Base-by-base conservation (phyloP, 2,888 invertebrate genomes). In the Cryptocheilus praepositus region DNA sequence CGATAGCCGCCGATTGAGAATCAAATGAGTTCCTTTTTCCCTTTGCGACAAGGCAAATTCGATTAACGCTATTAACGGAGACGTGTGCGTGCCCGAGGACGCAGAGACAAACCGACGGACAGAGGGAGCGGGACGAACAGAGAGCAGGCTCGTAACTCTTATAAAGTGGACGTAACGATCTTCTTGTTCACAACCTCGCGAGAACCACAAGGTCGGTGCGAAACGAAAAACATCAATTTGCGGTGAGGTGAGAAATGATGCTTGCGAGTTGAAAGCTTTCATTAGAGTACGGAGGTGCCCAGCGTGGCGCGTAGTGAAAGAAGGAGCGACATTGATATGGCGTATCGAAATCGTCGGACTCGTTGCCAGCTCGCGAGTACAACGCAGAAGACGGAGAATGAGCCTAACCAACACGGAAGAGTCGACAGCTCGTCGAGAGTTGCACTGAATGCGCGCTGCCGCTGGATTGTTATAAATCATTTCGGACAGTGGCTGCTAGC, bases 391-490 rank as follows among this genome's bases (percentile, higher is more conserved):
- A 18, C 16, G 49, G 5, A 58, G 70, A 61, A 75, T 80, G 77
- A 73, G 75, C 74, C 79, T 76, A 76, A 76, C 78, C 80, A 74
- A 77, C 75, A 79, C 77, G 79, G 76, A 77, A 81, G 79, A 70
- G 76, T 71, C 71, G 61, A 54, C 67, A 44, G 46, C 21, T 15
- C 51, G 54, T 25, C 16, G 57, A 19, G 61, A 21, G 57, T 49
- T 61, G 43, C 55, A 36, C 56, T 60, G 65, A 71, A 80, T 78
- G 77, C 74, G 72, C 74, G 64, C 69, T 72, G 57, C 58, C 51
- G 58, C 61, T 79, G 76, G 71, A 85, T 85, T 79, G 80, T 82
- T 83, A 83, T 85, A 84, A 86, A 86, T 85, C 84, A 84, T 70
- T 55, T 76, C 59, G 73, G 80, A 82, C 81, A 82, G 80, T 79